phyloP scores from a whole-genome alignment of 1,140 invertebrate genomes.

The Tetramorium parvispinum region DNA sequence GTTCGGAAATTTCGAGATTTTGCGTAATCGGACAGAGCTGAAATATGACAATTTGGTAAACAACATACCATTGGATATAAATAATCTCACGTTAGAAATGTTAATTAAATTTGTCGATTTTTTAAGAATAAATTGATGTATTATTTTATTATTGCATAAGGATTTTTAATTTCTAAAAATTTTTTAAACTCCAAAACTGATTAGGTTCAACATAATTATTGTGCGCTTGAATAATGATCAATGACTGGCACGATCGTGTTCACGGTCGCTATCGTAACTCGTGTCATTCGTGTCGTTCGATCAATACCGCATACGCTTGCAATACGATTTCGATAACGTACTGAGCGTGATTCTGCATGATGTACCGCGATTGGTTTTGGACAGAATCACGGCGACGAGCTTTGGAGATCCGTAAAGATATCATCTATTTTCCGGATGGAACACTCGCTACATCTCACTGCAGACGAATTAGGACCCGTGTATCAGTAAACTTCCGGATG shows the following conservation, averaged over 20 bases:
- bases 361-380: not conserved
- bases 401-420: not conserved
- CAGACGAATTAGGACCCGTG: constrained; percentile 28
- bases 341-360: not conserved
- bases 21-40: not conserved
- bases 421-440: not conserved
- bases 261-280: not conserved
- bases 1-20: not conserved
- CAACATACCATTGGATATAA: not conserved
- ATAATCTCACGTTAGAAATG: not conserved
- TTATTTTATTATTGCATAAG: not conserved
- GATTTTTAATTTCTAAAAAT: not conserved
- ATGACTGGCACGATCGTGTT: not conserved
- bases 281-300: not conserved
- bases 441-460: not conserved
- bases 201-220: not conserved
- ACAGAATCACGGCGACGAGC: not conserved
- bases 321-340: not conserved
- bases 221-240: not conserved
- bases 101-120: not conserved
- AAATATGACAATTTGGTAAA: not conserved
- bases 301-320: not conserved
- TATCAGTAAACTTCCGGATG: constrained; percentile 11
- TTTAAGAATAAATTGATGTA: not conserved
- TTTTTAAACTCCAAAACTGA: not conserved